Percentiles rank a stretch among this genome's conserved stretches.
phyloP scores from a whole-genome alignment of 2,113 vertebrate genomes.

The Thamnophis sirtalis region DNA sequence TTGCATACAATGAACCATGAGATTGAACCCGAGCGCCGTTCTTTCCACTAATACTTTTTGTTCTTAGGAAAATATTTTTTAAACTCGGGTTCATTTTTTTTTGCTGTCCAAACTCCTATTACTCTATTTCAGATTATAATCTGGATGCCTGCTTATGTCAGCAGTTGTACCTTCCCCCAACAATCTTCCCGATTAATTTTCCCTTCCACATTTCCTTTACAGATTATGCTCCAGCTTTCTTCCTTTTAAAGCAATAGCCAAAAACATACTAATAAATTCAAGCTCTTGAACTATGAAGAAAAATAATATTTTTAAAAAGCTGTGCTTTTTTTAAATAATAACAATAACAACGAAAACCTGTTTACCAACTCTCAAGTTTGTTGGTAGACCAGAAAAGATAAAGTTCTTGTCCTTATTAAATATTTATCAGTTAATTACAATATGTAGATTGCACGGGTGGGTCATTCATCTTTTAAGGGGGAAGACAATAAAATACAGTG shows the following conservation, averaged over 20 bases:
- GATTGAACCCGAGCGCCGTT: neutral
- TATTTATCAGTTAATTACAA: constrained; percentile 54
- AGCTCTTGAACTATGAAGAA: neutral
- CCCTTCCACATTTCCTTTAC: neutral
- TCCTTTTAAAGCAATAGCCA: neutral
- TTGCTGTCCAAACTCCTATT: neutral
- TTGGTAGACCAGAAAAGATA: constrained; percentile 40
- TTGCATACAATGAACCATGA: neutral
- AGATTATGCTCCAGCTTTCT: neutral
- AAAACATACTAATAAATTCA: neutral
- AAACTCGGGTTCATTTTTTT: neutral
- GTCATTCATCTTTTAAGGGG: constrained; percentile 59
- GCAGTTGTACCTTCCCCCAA: neutral
- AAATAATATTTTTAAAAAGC: neutral
- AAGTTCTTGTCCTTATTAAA: constrained; percentile 50
- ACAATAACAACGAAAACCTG: neutral
- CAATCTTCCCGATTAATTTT: neutral
- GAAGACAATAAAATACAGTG: constrained; percentile 44
- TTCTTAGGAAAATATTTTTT: neutral
- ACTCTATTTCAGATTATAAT: constrained; percentile 20
- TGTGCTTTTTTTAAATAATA: neutral
- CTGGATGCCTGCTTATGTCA: neutral
- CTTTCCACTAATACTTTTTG: neutral
- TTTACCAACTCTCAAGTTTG: constrained; percentile 47
- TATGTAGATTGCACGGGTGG: constrained; percentile 44